Evolutionary conservation across 2,888 invertebrate species (phyloP), one percentile per base, ranked within the genome.

Genomic region (Spilosoma lubricipeda): DNA sequence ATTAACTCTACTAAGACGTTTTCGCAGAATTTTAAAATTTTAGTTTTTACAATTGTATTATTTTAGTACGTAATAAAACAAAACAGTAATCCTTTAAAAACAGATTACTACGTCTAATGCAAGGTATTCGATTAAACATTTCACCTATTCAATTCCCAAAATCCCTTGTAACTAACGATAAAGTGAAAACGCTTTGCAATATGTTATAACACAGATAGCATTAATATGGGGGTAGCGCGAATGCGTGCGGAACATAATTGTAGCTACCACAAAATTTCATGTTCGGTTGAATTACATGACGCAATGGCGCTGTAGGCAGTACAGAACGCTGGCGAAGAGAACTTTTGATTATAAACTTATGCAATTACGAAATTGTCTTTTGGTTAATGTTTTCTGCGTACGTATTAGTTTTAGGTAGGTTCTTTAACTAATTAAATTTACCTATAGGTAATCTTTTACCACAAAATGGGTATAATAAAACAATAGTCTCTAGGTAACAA

Each of bases 251-350:
- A 84, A 84, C 85, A 85, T 87, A 87, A 88, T 87, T 86, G 86
- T 87, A 83, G 81, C 84, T 71, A 80, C 90, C 89, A 81, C 90
- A 87, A 89, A 89, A 89, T 89, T 89, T 85, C 88, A 79, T 86
- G 86, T 88, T 87, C 80, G 87, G 89, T 84, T 85, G 84, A 87
- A 88, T 90, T 85, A 88, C 86, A 88, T 82, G 86, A 86, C 86
- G 82, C 84, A 85, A 80, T 79, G 84, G 82, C 81, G 82, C 71
- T 74, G 71, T 76, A 71, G 74, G 71, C 72, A 73, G 70, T 56
- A 66, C 68, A 67, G 77, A 72, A 74, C 77, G 76, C 86, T 82
- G 82, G 75, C 80, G 83, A 79, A 82, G 75, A 81, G 82, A 80
- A 85, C 81, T 82, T 79, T 83, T 83, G 85, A 85, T 88, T 86